Conservation (phyloP, 92 coral and sea anemone genomes). For the Micromussa lordhowensis region DNA sequence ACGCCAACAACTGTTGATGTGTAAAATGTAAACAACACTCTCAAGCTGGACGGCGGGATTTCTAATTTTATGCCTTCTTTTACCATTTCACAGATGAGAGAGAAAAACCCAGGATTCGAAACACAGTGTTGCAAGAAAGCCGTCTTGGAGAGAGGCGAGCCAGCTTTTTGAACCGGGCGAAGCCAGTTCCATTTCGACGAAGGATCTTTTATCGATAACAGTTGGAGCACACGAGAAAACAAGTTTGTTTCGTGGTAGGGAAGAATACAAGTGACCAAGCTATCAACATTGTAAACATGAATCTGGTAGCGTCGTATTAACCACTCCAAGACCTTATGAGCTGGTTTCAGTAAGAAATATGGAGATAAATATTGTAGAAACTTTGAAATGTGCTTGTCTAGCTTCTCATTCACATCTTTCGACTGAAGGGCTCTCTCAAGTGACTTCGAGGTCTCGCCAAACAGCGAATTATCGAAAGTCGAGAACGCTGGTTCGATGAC, state of each 20-base stretch:
- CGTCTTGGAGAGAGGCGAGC: constrained; percentile 86
- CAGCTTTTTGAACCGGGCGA: constrained; percentile 80
- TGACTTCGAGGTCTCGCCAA: constrained; percentile 83
- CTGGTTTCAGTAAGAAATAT: constrained; percentile 92
- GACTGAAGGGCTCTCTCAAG: constrained; percentile 86
- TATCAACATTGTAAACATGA: constrained; percentile 83
- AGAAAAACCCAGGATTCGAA: constrained; percentile 76
- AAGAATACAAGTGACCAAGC: constrained; percentile 76
- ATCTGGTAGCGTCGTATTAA: constrained; percentile 87
- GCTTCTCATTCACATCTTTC: constrained; percentile 81
- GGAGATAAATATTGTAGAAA: constrained; percentile 87
- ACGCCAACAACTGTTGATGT: constrained; percentile 92
- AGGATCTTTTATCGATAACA: constrained; percentile 73
- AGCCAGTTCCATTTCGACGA: constrained; percentile 94
- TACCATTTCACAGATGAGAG: constrained; percentile 80
- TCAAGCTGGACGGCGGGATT: constrained; percentile 68
- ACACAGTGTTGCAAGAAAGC: constrained; percentile 87
- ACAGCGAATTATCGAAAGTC: constrained; percentile 71
- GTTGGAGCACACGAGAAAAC: constrained; percentile 89
- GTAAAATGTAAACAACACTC: constrained; percentile 88
- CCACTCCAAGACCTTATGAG: constrained; percentile 97
- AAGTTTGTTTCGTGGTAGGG: constrained; percentile 97
- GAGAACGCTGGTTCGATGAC: constrained; percentile 78
- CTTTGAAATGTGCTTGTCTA: constrained; percentile 77
- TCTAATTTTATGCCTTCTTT: constrained; percentile 61